Conservation (phyloP, 2,113 vertebrate genomes). For the Turdus rufiventris region DNA sequence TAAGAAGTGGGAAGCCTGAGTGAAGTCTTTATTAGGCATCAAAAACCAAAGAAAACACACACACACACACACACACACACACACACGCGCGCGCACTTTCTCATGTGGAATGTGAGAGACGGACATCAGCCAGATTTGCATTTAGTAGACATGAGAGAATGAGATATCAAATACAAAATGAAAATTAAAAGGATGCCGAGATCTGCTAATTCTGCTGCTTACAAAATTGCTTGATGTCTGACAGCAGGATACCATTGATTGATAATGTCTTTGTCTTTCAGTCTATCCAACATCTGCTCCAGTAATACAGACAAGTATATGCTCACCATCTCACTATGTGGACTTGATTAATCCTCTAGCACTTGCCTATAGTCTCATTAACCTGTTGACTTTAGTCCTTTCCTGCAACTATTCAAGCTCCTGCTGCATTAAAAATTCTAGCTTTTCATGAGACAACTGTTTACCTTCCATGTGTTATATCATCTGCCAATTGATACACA, state of each 20-base stretch:
- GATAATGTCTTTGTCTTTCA: neutral
- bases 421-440: neutral
- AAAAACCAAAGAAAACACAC: neutral
- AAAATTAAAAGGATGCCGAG: neutral
- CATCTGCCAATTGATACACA: neutral
- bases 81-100: neutral
- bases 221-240: neutral
- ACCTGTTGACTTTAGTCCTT: neutral
- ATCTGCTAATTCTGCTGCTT: neutral
- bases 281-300: neutral
- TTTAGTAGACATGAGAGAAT: neutral
- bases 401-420: neutral
- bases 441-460: neutral
- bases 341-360: neutral
- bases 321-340: neutral
- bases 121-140: neutral
- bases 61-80: neutral
- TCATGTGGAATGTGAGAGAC: neutral
- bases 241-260: neutral
- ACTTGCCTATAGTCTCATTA: neutral
- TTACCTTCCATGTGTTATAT: neutral
- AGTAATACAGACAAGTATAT: neutral
- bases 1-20: neutral
- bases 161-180: neutral
- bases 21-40: neutral